These are phyloP conservation scores for Hartigia nigra DNA, from an alignment of 2,888 invertebrate genomes.

Conservation along the genomic window DNA sequence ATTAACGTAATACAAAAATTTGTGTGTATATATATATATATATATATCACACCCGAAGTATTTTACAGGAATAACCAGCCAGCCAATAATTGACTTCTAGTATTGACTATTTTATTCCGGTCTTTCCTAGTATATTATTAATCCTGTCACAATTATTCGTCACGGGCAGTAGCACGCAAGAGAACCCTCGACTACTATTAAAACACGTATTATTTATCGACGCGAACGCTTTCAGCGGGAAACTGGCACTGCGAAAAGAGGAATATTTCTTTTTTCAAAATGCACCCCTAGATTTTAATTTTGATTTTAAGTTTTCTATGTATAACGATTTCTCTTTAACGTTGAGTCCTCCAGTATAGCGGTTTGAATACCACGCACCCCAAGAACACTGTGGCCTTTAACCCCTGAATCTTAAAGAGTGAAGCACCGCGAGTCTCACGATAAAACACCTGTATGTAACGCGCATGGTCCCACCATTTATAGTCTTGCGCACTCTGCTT, in stretches of 20 bases:
- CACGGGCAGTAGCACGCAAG: not conserved
- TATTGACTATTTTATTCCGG: not conserved
- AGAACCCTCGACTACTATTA: not conserved
- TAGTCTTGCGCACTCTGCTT: constrained; percentile 39
- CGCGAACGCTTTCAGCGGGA: not conserved
- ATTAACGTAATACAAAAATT: not conserved
- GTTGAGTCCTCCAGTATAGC: not conserved
- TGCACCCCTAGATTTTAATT: not conserved
- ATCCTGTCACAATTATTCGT: not conserved
- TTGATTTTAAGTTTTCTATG: not conserved
- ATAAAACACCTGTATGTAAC: not conserved
- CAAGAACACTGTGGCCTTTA: not conserved
- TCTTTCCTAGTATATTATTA: not conserved
- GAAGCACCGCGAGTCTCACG: not conserved
- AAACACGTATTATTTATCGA: not conserved
- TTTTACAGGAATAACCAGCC: not conserved
- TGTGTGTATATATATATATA: no score
- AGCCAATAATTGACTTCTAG: not conserved
- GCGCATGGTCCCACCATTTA: constrained; percentile 38
- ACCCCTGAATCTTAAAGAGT: not conserved
- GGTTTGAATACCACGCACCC: not conserved
- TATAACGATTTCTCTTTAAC: not conserved
- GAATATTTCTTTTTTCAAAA: not conserved
- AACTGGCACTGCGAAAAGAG: not conserved
- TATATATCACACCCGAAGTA: not conserved